Base-by-base conservation (phyloP, 1,140 invertebrate species). In the Euwallacea fornicatus region DNA sequence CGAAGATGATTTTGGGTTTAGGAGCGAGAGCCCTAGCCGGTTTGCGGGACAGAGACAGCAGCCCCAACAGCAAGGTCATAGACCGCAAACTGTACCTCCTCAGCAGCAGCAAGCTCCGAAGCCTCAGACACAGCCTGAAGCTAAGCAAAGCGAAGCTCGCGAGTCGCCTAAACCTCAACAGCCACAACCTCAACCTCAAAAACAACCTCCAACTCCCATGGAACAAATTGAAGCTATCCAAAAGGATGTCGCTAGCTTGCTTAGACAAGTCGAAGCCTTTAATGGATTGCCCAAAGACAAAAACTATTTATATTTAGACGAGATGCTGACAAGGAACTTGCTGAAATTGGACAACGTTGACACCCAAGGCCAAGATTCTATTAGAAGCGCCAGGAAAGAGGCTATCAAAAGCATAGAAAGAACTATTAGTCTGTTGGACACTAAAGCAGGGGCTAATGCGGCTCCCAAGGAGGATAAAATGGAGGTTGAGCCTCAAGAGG, bases 271-370 rank as follows among this genome's bases (percentile, higher is more conserved):
- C 7, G 90, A 93, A 72, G 84, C 87, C 63, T 97, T 93, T 78
- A 83, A 78, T 42, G 94, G 94, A 3, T 85, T 83, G 63, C 86
- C 86, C 4, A 87, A 87, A 74, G 91, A 96, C 77, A 97, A 96
- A 81, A 86, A 92, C 65, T 98, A 95, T 77, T 84, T 93, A 42
- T 96, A 90, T 80, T 81, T 98, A 53, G 96, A 98, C 80, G 96
- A 98, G 82, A 97, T 97, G 95, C 83, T 98, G 11, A 98, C 95
- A 0, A 87, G 95, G 53, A 93, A 94, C 79, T 84, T 98, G 68
- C 88, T 98, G 4, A 95, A 95, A 81, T 81, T 98, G 68, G 96
- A 98, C 80, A 90, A 92, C 74, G 93, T 98, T 65, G 94, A 97
- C 78, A 93, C 94, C 0, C 93, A 95, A 70, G 94, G 94, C 1